Evolutionary conservation across 2,113 vertebrate genomes (phyloP).

Genomic region (Polypterus bichir): DNA sequence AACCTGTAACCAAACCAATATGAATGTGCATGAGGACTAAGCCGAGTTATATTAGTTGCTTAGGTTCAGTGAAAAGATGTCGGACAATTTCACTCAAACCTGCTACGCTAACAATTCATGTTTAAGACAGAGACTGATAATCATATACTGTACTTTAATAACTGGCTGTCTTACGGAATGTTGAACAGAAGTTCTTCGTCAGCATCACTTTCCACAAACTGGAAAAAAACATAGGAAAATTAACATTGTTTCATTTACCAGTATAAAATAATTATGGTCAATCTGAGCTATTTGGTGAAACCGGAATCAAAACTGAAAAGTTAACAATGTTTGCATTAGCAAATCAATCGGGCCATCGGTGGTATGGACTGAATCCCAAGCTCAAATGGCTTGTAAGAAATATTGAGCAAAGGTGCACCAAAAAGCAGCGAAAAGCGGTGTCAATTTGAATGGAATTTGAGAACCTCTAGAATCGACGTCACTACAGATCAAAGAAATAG

Average conservation of each 20-base stretch:
- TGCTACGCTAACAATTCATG: not conserved
- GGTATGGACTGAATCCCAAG: no score
- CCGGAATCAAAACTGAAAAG: not conserved
- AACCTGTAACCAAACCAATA: slow-evolving; percentile 57
- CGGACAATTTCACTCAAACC: not conserved
- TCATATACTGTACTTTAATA: no score
- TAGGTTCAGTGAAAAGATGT: not conserved
- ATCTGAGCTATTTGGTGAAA: no score
- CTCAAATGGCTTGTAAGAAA: no score
- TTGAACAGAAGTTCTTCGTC: slow-evolving; percentile 95
- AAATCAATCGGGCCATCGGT: no score
- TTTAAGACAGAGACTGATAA: no score
- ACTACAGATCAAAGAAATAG: no score
- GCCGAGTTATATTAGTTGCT: not conserved
- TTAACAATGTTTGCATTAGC: not conserved
- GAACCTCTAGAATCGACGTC: no score
- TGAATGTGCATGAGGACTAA: not conserved
- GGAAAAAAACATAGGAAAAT: slow-evolving; percentile 7
- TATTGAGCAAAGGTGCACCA: no score
- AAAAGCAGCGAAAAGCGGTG: no score
- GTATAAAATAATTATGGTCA: no score
- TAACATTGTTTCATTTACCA: not conserved
- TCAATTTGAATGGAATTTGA: no score
- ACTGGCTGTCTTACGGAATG: slow-evolving; percentile 68
- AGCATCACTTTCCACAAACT: slow-evolving; percentile 92